A percentile compares a stretch with the other conserved stretches of the same genome.
phyloP scores from a whole-genome alignment of 2,888 invertebrate species.

The Penaeus monodon region DNA sequence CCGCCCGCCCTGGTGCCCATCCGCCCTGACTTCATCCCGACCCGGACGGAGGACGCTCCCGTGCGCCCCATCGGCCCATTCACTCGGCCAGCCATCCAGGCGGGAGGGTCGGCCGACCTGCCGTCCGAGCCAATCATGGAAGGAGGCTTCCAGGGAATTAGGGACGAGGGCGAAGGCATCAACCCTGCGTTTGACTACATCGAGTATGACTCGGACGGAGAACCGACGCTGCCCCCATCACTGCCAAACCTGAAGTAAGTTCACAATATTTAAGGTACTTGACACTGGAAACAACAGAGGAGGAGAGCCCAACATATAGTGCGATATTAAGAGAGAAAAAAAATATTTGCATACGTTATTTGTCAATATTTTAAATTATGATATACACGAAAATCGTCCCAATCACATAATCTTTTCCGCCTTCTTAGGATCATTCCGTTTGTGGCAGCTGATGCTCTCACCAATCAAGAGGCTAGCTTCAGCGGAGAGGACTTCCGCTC shows the following conservation, averaged over 20 bases:
- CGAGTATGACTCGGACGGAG: slow-evolving; percentile 35
- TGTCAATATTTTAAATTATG: not conserved
- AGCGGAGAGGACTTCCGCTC: slow-evolving; percentile 32
- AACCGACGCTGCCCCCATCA: slow-evolving; percentile 60
- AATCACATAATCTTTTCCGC: not conserved
- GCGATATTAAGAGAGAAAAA: too few relatives aligned
- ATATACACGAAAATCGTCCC: not conserved
- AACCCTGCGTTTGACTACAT: slow-evolving; percentile 37
- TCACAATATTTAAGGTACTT: not conserved
- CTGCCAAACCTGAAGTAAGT: slow-evolving; percentile 62
- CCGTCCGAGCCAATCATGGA: slow-evolving; percentile 61
- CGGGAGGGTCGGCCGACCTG: not conserved
- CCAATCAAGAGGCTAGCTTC: slow-evolving; percentile 70
- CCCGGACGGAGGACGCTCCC: not conserved
- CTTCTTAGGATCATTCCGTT: slow-evolving; percentile 85
- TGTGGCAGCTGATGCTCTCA: slow-evolving; percentile 86
- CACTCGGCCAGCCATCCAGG: not conserved
- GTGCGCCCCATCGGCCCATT: not conserved
- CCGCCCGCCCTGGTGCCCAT: not conserved
- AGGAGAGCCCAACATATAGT: too few relatives aligned
- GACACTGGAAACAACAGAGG: too few relatives aligned
- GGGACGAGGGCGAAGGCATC: slow-evolving; percentile 36
- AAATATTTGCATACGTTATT: too few relatives aligned
- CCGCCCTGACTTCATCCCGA: not conserved
- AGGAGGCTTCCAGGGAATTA: slow-evolving; percentile 52